Conservation (phyloP, 2,113 vertebrate genomes). For the Plestiodon gilberti region DNA sequence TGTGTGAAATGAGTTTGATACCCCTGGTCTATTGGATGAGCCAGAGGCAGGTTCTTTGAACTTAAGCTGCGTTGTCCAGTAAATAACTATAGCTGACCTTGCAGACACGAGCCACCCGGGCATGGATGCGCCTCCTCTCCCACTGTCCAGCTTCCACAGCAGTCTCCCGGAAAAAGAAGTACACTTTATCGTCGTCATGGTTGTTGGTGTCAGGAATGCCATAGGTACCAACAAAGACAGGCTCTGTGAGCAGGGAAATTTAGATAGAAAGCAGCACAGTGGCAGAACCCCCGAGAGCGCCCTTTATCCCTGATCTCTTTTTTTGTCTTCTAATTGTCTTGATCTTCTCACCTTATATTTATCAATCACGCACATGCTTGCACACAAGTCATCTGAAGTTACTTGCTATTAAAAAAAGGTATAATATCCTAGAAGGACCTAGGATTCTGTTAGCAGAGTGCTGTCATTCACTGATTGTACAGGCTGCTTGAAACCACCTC, state of each 20-base stretch:
- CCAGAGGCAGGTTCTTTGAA: background rate
- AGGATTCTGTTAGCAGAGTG: no score
- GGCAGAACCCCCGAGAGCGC: background rate
- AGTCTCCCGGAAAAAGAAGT: constrained; percentile 87
- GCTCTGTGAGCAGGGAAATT: constrained; percentile 68
- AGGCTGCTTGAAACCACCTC: no score
- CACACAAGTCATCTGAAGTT: no score
- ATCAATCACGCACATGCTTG: no score
- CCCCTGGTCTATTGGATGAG: background rate
- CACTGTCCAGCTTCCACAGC: constrained; percentile 81
- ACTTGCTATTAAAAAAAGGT: no score
- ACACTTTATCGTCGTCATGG: constrained; percentile 85
- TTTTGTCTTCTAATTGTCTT: no score
- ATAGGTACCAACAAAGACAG: constrained; percentile 79
- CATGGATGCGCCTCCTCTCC: constrained; percentile 79
- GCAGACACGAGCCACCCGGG: constrained; percentile 87
- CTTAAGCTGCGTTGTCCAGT: background rate
- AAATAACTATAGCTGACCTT: constrained; percentile 75
- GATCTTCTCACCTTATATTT: no score
- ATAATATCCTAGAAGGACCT: no score
- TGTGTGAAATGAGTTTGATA: no score
- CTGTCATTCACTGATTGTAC: no score
- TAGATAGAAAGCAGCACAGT: background rate
- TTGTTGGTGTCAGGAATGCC: constrained; percentile 86
- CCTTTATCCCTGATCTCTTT: no score